Evolutionary conservation across 2,888 invertebrate genomes (phyloP).

Genomic region (Lycophotia porphyrea): DNA sequence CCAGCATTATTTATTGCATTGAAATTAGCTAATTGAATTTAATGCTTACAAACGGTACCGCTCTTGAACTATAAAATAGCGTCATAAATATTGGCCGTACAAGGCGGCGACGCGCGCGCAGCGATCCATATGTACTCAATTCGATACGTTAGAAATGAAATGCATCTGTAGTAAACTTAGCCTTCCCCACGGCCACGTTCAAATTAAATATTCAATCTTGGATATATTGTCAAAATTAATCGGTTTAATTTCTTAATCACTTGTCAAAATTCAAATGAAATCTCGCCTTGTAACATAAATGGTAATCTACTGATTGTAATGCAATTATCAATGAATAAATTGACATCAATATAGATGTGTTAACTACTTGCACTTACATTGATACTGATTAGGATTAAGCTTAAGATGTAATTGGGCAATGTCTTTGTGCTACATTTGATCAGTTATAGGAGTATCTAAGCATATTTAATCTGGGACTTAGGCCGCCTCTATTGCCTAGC

Average conservation of each 20-base stretch:
- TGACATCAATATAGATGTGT: conserved; percentile 33
- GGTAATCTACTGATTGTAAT: conserved; percentile 48
- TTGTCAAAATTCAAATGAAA: conserved; percentile 51
- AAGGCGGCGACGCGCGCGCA: conserved; percentile 56
- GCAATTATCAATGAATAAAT: conserved; percentile 53
- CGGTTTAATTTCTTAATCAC: conserved; percentile 46
- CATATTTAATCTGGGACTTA: background rate
- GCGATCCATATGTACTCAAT: conserved; percentile 22
- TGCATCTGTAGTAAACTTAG: conserved; percentile 28
- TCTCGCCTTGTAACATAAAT: conserved; percentile 55
- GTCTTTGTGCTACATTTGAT: conserved; percentile 2
- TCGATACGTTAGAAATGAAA: conserved; percentile 34
- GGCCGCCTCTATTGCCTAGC: background rate
- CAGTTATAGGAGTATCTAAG: background rate
- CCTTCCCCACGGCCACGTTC: conserved; percentile 37
- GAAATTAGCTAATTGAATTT: conserved; percentile 55
- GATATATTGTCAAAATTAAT: conserved; percentile 36
- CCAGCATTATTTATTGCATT: conserved; percentile 45
- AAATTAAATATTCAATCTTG: conserved; percentile 37
- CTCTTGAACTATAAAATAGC: conserved; percentile 65
- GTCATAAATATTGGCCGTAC: conserved; percentile 58
- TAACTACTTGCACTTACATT: conserved; percentile 3
- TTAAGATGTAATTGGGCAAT: conserved; percentile 7
- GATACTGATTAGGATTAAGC: conserved; percentile 6
- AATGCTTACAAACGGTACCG: conserved; percentile 45